Base-by-base conservation (phyloP, 1,140 invertebrate genomes). In the Proctacanthus coquilletti region DNA sequence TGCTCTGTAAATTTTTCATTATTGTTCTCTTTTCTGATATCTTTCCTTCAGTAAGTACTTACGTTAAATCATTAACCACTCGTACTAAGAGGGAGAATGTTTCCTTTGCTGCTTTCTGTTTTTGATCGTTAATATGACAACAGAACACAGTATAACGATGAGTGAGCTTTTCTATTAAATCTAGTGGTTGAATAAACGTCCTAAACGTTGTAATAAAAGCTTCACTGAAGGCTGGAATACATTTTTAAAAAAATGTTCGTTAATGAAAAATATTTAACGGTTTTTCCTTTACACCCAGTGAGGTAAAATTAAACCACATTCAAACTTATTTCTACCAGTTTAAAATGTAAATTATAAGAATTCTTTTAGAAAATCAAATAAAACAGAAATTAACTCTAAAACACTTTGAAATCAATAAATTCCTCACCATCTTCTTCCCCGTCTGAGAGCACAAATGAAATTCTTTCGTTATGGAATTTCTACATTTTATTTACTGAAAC, bases 151-250 rank as follows among this genome's bases (percentile, higher is more conserved):
- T 52, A 43, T 64, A 62, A 42, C 93, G 73, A 56, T 80, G 75
- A 47, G 88, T 76, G 27, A 97, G 65, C 60, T 93, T 92, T 50
- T 77, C 74, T 43, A 97, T 79, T 40, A 96, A 67, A 42, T 85
- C 82, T 38, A 78, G 61, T n/a, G 92, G 86, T 32, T 80, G 68
- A 49, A 96, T 78, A 65, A 96, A 95, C 39, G 91, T 96, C 46
- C 93, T 72, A 62, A 96, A 98, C 27, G 92, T 97, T 17, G 88
- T 89, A 44, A 97, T 71, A 63, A 97, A 98, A 23, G 92, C 91
- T 69, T 96, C 91, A 70, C 93, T 87, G 66, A 92, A 96, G 45
- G 51, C 49, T 59, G 46, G 42, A 49, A 43, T 49, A 47, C n/a
- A n/a, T n/a, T n/a, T n/a, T n/a, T n/a, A n/a, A n/a, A n/a, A n/a